These are phyloP conservation scores for Chionis minor DNA, from an alignment of 2,113 vertebrate genomes.

Conservation along the genomic window DNA sequence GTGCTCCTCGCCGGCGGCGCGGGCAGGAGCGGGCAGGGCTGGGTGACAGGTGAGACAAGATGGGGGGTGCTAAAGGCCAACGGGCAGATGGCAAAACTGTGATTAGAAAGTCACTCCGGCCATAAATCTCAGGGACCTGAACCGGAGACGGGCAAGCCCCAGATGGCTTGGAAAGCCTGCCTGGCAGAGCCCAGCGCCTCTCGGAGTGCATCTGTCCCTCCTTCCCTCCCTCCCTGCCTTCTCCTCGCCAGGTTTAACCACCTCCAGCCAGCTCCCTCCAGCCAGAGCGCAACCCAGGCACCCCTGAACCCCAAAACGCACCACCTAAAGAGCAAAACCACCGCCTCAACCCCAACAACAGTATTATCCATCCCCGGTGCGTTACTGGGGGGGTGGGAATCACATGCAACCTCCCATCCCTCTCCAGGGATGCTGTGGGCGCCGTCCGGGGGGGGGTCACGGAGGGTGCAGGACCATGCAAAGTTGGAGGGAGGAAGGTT, in stretches of 20 bases:
- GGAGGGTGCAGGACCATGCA: accelerated
- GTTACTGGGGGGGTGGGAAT: too few species aligned
- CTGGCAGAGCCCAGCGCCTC: not conserved
- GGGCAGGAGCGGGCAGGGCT: not conserved
- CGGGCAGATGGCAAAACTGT: conserved; percentile 50
- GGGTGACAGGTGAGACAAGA: conserved; percentile 15
- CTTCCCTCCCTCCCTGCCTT: not conserved
- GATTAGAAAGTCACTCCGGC: conserved; percentile 56
- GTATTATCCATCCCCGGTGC: accelerated
- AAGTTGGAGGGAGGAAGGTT: not conserved
- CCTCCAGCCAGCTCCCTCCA: not conserved
- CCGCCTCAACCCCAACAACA: not conserved
- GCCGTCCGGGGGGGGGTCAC: not conserved
- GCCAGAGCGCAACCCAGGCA: not conserved
- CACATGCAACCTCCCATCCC: not conserved
- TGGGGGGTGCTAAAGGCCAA: conserved; percentile 44
- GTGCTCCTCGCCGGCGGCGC: accelerated
- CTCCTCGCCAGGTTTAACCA: not conserved
- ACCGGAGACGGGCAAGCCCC: conserved; percentile 22
- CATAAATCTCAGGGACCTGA: conserved; percentile 46
- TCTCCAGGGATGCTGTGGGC: not conserved
- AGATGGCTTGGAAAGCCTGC: conserved; percentile 45
- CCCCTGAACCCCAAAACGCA: not conserved
- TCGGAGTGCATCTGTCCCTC: not conserved
- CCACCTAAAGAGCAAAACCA: not conserved